Evolutionary conservation across 2,113 vertebrate species (phyloP).

Genomic region (Archocentrus centrarchus): DNA sequence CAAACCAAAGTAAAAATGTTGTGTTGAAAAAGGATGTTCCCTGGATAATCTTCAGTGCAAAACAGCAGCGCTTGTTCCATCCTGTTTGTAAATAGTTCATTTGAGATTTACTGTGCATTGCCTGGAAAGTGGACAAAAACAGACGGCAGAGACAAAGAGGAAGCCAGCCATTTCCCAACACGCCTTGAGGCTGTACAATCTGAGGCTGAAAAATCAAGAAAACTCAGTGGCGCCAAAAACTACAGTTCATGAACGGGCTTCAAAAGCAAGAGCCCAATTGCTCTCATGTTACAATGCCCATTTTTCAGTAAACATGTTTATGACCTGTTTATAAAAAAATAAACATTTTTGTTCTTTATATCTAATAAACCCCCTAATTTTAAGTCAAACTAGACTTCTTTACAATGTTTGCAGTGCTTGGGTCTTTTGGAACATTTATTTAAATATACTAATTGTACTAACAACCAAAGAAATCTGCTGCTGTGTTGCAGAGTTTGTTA

Average conservation of each 20-base stretch:
- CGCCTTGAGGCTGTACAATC: background rate
- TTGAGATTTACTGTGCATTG: conserved; percentile 9
- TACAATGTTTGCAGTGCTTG: background rate
- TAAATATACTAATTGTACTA: no score
- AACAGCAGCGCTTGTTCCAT: background rate
- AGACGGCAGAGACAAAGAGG: conserved; percentile 5
- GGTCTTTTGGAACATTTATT: background rate
- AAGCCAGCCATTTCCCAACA: conserved; percentile 9
- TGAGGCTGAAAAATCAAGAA: background rate
- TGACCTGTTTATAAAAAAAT: background rate
- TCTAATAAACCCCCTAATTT: background rate
- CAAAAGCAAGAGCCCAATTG: background rate
- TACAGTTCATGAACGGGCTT: conserved; percentile 7
- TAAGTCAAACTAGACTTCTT: no score
- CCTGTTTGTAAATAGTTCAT: background rate
- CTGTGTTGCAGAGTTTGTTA: background rate
- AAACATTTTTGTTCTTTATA: background rate
- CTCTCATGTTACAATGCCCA: background rate
- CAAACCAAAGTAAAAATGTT: no score
- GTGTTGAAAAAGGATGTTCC: no score
- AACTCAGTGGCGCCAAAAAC: background rate
- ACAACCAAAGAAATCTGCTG: background rate
- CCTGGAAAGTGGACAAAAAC: background rate
- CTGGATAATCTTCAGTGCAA: no score
- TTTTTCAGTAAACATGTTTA: background rate